These are phyloP conservation scores for Ranitomeya variabilis DNA, from an alignment of 2,113 vertebrate species.

Conservation along the genomic window DNA sequence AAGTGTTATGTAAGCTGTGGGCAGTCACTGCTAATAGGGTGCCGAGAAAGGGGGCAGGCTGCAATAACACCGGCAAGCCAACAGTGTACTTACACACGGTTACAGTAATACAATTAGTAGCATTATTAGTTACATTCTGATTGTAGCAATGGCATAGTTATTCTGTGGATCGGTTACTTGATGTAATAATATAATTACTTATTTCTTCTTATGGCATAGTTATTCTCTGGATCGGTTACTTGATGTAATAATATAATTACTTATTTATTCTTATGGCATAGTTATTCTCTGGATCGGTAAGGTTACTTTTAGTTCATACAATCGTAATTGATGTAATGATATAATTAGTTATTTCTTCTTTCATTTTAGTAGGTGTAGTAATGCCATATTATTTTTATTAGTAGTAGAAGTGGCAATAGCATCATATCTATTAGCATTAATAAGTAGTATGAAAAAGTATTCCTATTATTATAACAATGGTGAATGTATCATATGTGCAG, in stretches of 20 bases:
- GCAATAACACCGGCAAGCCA: background rate
- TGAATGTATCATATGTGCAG: no score
- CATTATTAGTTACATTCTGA: no score
- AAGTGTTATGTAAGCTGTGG: conserved; percentile 11
- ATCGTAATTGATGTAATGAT: background rate
- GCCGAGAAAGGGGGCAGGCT: no score
- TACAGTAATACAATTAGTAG: no score
- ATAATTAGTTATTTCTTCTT: background rate
- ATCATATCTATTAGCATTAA: background rate
- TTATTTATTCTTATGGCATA: no score
- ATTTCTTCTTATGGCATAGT: background rate
- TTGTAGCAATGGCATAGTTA: no score
- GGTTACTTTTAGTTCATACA: background rate
- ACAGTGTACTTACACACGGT: background rate
- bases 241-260: no score
- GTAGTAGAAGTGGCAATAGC: background rate
- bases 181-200: background rate
- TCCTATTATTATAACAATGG: no score
- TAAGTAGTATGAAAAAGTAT: background rate
- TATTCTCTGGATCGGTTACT: no score
- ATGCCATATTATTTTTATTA: background rate
- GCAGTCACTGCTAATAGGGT: background rate
- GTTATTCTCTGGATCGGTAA: no score
- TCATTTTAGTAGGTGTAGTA: background rate
- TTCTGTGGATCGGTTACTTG: no score